Evolutionary conservation across 2,797 vertebrate genomes (phyloP).

Genomic region (Clarias pachynema): DNA sequence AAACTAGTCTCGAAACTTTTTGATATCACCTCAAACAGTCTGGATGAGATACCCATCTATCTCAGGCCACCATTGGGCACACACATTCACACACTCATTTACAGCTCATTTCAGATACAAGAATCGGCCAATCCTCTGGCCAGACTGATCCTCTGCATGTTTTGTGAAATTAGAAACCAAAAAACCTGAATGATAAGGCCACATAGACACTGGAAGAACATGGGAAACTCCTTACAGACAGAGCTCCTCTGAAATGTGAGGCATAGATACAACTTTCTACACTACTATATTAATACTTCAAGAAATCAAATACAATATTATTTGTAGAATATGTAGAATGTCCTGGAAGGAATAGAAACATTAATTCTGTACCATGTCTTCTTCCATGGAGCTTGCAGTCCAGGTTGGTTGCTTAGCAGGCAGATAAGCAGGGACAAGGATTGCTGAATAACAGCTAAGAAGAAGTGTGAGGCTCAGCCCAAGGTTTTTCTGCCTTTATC

Average conservation of each 20-base stretch:
- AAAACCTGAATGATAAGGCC: background rate
- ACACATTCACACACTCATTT: background rate
- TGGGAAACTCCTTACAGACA: background rate
- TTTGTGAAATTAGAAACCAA: background rate
- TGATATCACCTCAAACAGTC: too few species aligned
- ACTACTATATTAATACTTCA: background rate
- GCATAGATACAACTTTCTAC: background rate
- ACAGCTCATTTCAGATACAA: background rate
- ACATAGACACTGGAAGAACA: background rate
- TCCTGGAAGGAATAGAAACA: background rate
- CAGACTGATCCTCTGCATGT: too few species aligned
- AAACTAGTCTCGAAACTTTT: too few species aligned
- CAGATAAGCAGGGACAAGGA: conserved; percentile 76
- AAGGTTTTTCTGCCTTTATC: conserved; percentile 68
- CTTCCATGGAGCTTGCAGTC: conserved; percentile 54
- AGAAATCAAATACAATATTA: too few species aligned
- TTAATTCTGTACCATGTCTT: conserved; percentile 61
- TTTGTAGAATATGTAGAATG: background rate
- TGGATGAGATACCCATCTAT: background rate
- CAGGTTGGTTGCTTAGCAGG: conserved; percentile 43
- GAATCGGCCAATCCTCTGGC: too few species aligned
- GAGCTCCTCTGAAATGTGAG: background rate
- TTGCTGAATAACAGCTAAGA: conserved; percentile 69
- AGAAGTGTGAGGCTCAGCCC: conserved; percentile 70
- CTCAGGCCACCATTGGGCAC: background rate